Evolutionary conservation across 2,797 vertebrate species (phyloP).

Genomic region (Alexandromys oeconomus): DNA sequence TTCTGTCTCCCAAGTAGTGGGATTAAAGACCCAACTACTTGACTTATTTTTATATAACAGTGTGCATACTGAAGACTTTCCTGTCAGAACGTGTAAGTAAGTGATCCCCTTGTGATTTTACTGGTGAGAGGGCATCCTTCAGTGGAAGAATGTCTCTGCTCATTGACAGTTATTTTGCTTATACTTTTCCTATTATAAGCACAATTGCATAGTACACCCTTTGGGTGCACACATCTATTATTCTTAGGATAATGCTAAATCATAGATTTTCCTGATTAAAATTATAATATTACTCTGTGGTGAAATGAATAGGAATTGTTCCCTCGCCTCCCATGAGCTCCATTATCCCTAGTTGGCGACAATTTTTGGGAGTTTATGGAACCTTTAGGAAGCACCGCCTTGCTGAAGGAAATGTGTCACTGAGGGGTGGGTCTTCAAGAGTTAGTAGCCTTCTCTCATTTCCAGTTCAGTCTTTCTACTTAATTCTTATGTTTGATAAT

Average conservation of each 20-base stretch:
- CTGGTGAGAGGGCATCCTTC: neutral
- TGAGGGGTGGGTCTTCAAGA: neutral
- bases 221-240: neutral
- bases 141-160: neutral
- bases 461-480: neutral
- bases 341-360: neutral
- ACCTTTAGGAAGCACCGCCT: neutral
- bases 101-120: neutral
- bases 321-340: accelerated
- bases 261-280: neutral
- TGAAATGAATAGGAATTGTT: neutral
- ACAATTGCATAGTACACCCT: neutral
- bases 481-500: neutral
- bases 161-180: neutral
- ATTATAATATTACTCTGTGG: neutral
- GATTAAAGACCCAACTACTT: neutral
- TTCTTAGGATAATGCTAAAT: slow-evolving; percentile 11
- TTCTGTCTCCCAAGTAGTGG: neutral
- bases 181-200: neutral
- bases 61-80: neutral
- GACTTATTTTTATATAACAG: neutral
- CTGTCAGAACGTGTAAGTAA: neutral
- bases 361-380: neutral
- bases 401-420: neutral
- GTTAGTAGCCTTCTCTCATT: neutral